Evolutionary conservation across 2,797 vertebrate species (phyloP).

Genomic region (Antennarius maculatus): DNA sequence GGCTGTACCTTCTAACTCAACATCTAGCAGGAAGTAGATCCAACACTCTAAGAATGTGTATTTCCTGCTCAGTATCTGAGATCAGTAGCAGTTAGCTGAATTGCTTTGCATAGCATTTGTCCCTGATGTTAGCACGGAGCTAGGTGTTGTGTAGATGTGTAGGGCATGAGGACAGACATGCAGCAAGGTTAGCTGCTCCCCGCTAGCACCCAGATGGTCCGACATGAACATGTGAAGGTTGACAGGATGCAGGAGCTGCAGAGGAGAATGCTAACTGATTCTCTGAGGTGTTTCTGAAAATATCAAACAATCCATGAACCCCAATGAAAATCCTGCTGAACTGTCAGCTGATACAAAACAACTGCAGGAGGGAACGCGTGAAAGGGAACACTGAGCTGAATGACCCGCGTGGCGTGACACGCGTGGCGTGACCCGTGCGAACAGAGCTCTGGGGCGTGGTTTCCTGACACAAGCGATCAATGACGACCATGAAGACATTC

Average conservation of each 20-base stretch:
- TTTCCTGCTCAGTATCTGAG: neutral
- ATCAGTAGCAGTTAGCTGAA: neutral
- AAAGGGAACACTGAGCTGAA: too few species aligned
- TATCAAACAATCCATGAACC: slow-evolving; percentile 2
- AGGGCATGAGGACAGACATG: slow-evolving; percentile 37
- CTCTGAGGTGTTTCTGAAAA: neutral
- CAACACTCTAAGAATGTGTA: too few species aligned
- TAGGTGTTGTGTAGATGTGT: slow-evolving; percentile 12
- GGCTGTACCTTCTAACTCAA: too few species aligned
- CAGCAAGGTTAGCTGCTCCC: slow-evolving; percentile 44
- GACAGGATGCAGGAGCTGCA: slow-evolving; percentile 21
- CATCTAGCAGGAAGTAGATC: too few species aligned
- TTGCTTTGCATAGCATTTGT: slow-evolving; percentile 6
- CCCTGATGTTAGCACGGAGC: neutral
- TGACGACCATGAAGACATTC: too few species aligned
- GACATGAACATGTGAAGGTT: slow-evolving; percentile 55
- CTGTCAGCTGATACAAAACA: too few species aligned
- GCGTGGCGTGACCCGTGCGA: too few species aligned
- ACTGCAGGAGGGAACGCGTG: too few species aligned
- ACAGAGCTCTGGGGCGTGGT: too few species aligned
- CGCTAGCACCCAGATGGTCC: slow-evolving; percentile 60
- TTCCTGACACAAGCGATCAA: too few species aligned
- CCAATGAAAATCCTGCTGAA: too few species aligned
- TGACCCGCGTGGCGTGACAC: too few species aligned
- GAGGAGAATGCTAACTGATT: slow-evolving; percentile 5